Percentiles rank a stretch among this genome's conserved stretches.
Evolutionary conservation across 2,113 vertebrate genomes (phyloP).

Genomic region (Mormyrus lacerda): DNA sequence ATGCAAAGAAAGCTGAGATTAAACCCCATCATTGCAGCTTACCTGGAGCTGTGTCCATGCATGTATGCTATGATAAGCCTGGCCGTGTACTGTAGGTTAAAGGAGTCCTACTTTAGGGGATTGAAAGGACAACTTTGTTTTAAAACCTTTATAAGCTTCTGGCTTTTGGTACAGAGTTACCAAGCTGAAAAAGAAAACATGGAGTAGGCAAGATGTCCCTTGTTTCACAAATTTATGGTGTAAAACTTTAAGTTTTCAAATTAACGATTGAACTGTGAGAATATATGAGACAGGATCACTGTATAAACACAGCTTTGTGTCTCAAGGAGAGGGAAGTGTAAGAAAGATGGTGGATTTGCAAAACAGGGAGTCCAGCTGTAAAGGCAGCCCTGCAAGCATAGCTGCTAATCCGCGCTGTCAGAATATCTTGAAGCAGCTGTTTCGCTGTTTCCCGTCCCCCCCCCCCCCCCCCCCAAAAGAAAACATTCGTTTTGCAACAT

Average conservation of each 20-base stretch:
- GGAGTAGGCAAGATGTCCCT: background rate
- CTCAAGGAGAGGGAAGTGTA: background rate
- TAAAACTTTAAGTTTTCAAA: background rate
- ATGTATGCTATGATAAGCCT: background rate
- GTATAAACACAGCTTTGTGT: background rate
- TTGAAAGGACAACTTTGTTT: background rate
- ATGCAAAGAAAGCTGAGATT: background rate
- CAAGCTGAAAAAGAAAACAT: background rate
- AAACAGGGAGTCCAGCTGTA: background rate
- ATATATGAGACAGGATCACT: background rate
- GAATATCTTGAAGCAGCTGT: background rate
- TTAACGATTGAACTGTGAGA: background rate
- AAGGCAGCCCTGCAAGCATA: background rate
- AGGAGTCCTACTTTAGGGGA: background rate
- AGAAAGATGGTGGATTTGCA: background rate
- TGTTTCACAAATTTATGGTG: background rate
- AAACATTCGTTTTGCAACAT: background rate
- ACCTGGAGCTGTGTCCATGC: background rate
- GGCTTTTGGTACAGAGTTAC: background rate
- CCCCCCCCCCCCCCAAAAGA: background rate
- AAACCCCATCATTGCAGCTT: background rate
- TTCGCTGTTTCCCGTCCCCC: background rate
- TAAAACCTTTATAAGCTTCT: background rate
- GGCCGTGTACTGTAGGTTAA: background rate
- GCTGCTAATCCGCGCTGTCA: background rate